Evolutionary conservation across 2,113 vertebrate genomes (phyloP).

Genomic region (Pomatorhinus ruficollis): DNA sequence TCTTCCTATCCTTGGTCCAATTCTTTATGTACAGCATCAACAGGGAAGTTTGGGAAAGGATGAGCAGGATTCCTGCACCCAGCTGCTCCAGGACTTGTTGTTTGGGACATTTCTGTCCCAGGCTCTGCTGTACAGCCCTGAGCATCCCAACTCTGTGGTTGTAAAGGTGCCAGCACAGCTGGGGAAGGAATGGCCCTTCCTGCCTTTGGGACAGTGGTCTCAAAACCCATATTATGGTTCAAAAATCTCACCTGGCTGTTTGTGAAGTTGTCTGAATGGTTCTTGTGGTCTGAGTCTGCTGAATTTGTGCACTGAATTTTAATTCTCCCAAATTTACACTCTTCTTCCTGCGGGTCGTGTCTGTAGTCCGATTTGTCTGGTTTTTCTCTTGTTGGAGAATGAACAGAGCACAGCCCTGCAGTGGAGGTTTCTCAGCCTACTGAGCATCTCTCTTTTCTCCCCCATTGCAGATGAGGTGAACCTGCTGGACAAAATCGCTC

Average conservation of each 20-base stretch:
- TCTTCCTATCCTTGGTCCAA: not conserved
- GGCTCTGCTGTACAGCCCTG: not conserved
- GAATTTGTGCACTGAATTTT: not conserved
- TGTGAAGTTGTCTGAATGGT: not conserved
- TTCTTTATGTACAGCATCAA: not conserved
- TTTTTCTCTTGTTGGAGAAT: accelerated
- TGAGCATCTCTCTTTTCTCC: not conserved
- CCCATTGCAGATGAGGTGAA: slow-evolving; percentile 78
- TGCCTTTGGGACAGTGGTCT: not conserved
- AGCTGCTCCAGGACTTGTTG: not conserved
- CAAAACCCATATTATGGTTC: accelerated
- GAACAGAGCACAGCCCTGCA: not conserved
- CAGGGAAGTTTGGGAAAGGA: not conserved
- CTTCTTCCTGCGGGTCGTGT: not conserved
- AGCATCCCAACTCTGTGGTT: not conserved
- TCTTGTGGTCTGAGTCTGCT: not conserved
- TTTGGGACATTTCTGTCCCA: not conserved
- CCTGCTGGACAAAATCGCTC: slow-evolving; percentile 77
- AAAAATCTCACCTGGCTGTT: not conserved
- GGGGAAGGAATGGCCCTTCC: not conserved
- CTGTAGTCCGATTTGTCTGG: not conserved
- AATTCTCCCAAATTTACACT: not conserved
- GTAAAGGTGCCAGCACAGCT: not conserved
- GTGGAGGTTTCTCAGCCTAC: not conserved
- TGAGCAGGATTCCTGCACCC: not conserved